Conservation (phyloP, 2,113 vertebrate genomes). For the Gallinago jamesoni region DNA sequence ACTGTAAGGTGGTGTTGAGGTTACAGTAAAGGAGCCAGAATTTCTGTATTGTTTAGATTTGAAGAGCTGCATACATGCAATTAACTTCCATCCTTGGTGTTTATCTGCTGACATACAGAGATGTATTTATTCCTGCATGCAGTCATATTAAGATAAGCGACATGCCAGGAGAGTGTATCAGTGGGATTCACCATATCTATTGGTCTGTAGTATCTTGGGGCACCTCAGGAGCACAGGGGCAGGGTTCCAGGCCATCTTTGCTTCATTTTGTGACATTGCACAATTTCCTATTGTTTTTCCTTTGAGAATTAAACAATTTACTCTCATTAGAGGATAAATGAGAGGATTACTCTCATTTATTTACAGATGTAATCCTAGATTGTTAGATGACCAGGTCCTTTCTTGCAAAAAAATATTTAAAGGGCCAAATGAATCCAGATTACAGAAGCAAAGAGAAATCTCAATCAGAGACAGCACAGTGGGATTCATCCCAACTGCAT, state of each 20-base stretch:
- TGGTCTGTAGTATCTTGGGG: neutral
- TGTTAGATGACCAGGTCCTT: neutral
- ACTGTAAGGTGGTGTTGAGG: neutral
- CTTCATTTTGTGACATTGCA: slow-evolving; percentile 20
- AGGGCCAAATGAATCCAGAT: neutral
- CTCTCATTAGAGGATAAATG: neutral
- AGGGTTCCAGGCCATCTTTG: neutral
- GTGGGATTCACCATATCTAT: neutral
- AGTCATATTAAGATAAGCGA: neutral
- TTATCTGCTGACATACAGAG: neutral
- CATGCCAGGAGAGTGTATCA: neutral
- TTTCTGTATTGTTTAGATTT: neutral
- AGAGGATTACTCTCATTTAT: neutral
- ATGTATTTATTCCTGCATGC: neutral
- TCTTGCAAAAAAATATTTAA: neutral
- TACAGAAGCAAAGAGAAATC: neutral
- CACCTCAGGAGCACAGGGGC: neutral
- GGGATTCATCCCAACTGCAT: neutral
- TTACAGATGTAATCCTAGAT: neutral
- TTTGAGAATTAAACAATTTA: slow-evolving; percentile 5
- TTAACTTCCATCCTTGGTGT: neutral
- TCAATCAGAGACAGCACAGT: neutral
- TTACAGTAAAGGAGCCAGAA: neutral
- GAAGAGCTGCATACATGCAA: neutral
- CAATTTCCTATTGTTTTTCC: slow-evolving; percentile 16